Percentiles rank a stretch among this genome's conserved stretches.
phyloP scores from a whole-genome alignment of 2,888 invertebrate species.

The Lingula anatina region DNA sequence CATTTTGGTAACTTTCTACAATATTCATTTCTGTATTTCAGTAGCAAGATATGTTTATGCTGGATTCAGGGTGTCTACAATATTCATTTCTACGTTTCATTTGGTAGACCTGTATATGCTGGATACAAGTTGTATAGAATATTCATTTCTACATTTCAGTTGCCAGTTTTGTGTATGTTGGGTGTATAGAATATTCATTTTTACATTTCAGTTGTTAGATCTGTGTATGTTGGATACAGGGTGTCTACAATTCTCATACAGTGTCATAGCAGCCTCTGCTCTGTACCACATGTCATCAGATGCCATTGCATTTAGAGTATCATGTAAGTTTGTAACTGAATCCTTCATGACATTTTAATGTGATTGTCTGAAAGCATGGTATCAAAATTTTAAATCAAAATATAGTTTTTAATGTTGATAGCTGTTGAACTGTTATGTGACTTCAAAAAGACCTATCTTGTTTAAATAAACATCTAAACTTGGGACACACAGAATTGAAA shows the following conservation, averaged over 20 bases:
- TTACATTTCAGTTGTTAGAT: slow-evolving; percentile 65
- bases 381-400: no score
- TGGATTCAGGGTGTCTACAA: slow-evolving; percentile 77
- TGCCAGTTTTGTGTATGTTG: neutral
- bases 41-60: slow-evolving; percentile 80
- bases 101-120: slow-evolving; percentile 84
- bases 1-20: no score
- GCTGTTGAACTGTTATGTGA: no score
- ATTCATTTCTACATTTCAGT: no score
- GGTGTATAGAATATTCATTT: no score
- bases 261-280: slow-evolving; percentile 84
- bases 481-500: no score
- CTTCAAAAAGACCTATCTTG: no score
- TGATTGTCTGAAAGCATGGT: no score
- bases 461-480: no score
- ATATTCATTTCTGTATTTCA: slow-evolving; percentile 21
- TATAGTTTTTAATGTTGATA: no score
- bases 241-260: slow-evolving; percentile 75
- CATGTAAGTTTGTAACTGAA: slow-evolving; percentile 66
- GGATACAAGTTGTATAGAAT: slow-evolving; percentile 77
- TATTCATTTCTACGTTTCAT: slow-evolving; percentile 52
- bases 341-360: no score
- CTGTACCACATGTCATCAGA: slow-evolving; percentile 77
- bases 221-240: slow-evolving; percentile 82
- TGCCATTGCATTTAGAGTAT: slow-evolving; percentile 70